phyloP scores from a whole-genome alignment of 2,113 vertebrate genomes.

The Ahaetulla prasina region DNA sequence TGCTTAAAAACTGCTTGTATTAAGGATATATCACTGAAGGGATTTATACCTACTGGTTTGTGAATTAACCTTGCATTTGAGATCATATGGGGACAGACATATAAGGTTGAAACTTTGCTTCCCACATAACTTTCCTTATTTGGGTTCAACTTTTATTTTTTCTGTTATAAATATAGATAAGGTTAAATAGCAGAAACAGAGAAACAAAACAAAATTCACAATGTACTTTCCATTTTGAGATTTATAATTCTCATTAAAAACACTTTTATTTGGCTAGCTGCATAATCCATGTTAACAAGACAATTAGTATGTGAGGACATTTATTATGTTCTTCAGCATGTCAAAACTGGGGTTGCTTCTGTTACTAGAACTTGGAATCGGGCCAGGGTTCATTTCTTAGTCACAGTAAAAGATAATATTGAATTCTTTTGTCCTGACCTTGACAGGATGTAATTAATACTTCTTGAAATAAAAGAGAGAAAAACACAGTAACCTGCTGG shows the following conservation, averaged over 20 bases:
- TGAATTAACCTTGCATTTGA: constrained; percentile 34
- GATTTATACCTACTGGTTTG: constrained; percentile 26
- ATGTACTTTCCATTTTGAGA: constrained; percentile 48
- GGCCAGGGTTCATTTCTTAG: constrained; percentile 55
- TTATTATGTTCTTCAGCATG: constrained; percentile 59
- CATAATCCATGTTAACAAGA: constrained; percentile 70
- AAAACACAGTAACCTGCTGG: constrained; percentile 36
- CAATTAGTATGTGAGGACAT: constrained; percentile 68
- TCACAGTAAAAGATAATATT: constrained; percentile 56
- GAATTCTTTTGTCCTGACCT: constrained; percentile 55
- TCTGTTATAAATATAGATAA: constrained; percentile 29
- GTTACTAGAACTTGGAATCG: constrained; percentile 54
- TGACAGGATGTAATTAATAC: constrained; percentile 63
- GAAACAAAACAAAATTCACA: constrained; percentile 18
- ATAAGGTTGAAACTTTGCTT: constrained; percentile 26
- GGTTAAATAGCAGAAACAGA: neutral
- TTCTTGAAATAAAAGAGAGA: constrained; percentile 44
- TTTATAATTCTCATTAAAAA: constrained; percentile 52
- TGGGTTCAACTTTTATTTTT: constrained; percentile 51
- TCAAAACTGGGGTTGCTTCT: constrained; percentile 42
- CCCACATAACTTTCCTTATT: constrained; percentile 41
- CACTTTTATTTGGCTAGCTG: constrained; percentile 67
- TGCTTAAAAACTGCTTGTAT: neutral
- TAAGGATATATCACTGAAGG: neutral
- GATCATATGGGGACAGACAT: constrained; percentile 29